These are phyloP conservation scores for Diachasmimorpha longicaudata DNA, from an alignment of 1,140 invertebrate genomes.

Conservation along the genomic window DNA sequence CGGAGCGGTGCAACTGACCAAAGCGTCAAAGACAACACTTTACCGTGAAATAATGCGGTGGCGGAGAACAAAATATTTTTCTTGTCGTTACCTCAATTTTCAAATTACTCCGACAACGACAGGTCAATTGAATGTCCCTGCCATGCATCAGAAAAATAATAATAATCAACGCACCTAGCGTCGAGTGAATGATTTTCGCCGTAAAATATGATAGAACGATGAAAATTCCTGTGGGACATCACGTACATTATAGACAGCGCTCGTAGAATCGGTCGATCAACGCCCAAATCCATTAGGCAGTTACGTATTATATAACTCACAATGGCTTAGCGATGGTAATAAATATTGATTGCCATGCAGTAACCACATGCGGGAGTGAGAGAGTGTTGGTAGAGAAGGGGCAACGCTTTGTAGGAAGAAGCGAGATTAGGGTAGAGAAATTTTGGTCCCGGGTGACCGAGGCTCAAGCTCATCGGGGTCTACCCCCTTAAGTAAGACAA, in stretches of 20 bases:
- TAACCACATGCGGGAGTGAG: constrained; percentile 9
- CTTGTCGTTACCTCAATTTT: too few species aligned
- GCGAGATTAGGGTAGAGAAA: constrained; percentile 33
- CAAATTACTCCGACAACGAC: too few species aligned
- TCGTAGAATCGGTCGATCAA: constrained; percentile 29
- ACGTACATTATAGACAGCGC: background rate
- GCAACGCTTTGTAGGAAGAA: constrained; percentile 16
- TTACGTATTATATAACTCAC: constrained; percentile 26
- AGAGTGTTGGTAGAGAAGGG: background rate
- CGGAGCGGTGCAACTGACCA: background rate
- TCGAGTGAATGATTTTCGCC: background rate
- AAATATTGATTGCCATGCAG: constrained; percentile 34
- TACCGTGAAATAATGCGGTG: too few species aligned
- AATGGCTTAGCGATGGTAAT: constrained; percentile 32
- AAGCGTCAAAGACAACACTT: too few species aligned
- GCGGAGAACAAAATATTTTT: too few species aligned
- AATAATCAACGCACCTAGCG: too few species aligned
- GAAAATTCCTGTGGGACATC: background rate
- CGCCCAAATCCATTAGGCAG: constrained; percentile 26
- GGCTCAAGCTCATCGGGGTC: constrained; percentile 30
- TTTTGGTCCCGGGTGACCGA: constrained; percentile 34
- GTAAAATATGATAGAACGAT: background rate
- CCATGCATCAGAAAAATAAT: too few species aligned
- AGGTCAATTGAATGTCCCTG: too few species aligned
- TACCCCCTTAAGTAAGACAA: constrained; percentile 40